These are phyloP conservation scores for Dicyrtomina minuta DNA, from an alignment of 2,888 invertebrate species.

Conservation along the genomic window DNA sequence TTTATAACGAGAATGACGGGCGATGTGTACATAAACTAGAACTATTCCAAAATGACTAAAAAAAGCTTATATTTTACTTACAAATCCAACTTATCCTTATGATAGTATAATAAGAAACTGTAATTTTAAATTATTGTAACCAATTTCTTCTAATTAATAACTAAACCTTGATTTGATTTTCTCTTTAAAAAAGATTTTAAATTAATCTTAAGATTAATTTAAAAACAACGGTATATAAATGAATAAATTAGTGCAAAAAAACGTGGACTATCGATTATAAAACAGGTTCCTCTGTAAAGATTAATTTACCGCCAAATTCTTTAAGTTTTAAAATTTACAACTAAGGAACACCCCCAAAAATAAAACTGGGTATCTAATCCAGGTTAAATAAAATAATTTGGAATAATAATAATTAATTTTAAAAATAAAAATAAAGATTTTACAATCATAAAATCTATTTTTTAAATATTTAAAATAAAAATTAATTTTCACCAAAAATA, in stretches of 20 bases:
- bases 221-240: conserved; percentile 58
- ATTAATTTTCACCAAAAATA: conserved; percentile 60
- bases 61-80: conserved; percentile 63
- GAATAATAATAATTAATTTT: conserved; percentile 57
- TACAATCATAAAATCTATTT: conserved; percentile 57
- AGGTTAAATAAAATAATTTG: conserved; percentile 60
- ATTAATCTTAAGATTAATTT: conserved; percentile 58
- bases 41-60: conserved; percentile 60
- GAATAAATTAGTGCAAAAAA: conserved; percentile 59
- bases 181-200: conserved; percentile 57
- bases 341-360: conserved; percentile 62
- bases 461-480: conserved; percentile 55
- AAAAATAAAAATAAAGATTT: conserved; percentile 61
- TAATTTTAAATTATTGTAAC: conserved; percentile 66
- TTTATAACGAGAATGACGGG: conserved; percentile 69
- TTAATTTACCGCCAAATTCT: conserved; percentile 71
- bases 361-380: conserved; percentile 70
- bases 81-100: conserved; percentile 64
- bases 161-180: conserved; percentile 73
- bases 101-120: conserved; percentile 59
- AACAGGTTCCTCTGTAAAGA: conserved; percentile 71
- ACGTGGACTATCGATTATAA: conserved; percentile 69
- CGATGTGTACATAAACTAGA: conserved; percentile 75
- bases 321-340: conserved; percentile 67
- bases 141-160: conserved; percentile 66